Evolutionary conservation across 2,113 vertebrate species (phyloP).

Genomic region (Eubucco bourcierii): DNA sequence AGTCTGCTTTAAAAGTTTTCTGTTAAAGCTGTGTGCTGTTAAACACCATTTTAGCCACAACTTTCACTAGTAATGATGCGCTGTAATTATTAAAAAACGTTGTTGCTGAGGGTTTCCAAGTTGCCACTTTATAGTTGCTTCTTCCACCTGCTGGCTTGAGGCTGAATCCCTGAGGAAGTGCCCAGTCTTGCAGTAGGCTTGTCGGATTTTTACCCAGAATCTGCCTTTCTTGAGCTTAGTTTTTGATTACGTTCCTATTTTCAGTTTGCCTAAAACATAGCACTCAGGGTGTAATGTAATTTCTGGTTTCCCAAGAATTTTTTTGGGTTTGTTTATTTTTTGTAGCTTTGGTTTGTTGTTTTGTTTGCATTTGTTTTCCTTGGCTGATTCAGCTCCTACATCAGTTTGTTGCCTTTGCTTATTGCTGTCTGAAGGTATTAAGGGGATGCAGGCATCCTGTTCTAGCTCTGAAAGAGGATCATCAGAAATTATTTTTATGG

Average conservation of each 20-base stretch:
- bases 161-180: fast-evolving
- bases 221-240: not conserved
- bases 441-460: not conserved
- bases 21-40: not conserved
- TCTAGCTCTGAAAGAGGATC: not conserved
- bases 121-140: not conserved
- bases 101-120: not conserved
- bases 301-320: not conserved
- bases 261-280: not conserved
- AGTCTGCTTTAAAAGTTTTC: not conserved
- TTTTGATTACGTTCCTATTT: not conserved
- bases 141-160: not conserved
- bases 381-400: not conserved
- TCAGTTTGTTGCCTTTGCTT: not conserved
- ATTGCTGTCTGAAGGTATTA: not conserved
- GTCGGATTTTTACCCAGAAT: not conserved
- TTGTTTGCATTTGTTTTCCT: not conserved
- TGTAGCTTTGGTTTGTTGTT: not conserved
- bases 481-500: not conserved
- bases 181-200: not conserved
- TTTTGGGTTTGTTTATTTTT: too few species aligned
- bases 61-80: not conserved
- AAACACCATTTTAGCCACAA: not conserved
- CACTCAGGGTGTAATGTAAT: not conserved
- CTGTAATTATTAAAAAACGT: not conserved